phyloP scores from a whole-genome alignment of 2,888 invertebrate species.

The Aporophyla nigra region DNA sequence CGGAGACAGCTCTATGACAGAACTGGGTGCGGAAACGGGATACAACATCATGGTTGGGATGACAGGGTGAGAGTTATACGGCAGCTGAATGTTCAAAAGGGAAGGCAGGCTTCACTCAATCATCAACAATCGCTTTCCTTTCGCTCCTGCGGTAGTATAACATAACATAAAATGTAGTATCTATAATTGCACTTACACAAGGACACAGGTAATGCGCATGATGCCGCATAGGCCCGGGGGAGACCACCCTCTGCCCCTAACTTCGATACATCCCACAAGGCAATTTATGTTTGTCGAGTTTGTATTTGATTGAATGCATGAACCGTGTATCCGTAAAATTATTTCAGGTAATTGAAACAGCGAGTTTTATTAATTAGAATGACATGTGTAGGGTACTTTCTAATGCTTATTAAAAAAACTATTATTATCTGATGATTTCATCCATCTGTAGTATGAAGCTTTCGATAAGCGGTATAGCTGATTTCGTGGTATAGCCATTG shows the following conservation, averaged over 20 bases:
- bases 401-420: neutral
- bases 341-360: neutral
- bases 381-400: neutral
- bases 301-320: conserved; percentile 1
- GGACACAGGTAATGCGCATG: neutral
- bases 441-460: neutral
- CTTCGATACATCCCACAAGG: neutral
- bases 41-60: no score
- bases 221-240: neutral
- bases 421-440: neutral
- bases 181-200: neutral
- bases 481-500: neutral
- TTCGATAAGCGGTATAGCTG: conserved; percentile 1
- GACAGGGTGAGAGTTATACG: no score
- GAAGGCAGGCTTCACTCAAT: no score
- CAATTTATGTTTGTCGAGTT: neutral
- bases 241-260: neutral
- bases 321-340: neutral
- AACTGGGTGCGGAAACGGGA: no score
- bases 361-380: neutral
- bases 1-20: no score
- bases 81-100: no score
- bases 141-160: no score
- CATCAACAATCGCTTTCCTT: no score
- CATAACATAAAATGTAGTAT: neutral